Conservation (phyloP, 2,888 invertebrate species). For the Drosophila testacea region DNA sequence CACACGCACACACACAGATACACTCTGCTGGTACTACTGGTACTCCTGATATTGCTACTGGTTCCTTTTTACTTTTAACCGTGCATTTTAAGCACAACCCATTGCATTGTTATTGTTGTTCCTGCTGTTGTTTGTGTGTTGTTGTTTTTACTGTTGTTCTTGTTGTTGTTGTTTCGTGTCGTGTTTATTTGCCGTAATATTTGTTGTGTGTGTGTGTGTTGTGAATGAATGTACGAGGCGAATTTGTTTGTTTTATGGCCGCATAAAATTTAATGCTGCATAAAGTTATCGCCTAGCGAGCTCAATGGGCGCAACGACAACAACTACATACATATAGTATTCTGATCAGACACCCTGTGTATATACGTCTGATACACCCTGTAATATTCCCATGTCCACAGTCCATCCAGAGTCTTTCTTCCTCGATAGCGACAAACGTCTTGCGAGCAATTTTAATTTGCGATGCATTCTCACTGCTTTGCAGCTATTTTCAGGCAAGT, state of each 20-base stretch:
- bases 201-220: slow-evolving; percentile 45
- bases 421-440: slow-evolving; percentile 29
- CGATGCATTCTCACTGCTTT: slow-evolving; percentile 73
- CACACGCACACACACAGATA: slow-evolving; percentile 2
- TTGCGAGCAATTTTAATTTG: slow-evolving; percentile 81
- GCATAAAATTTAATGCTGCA: slow-evolving; percentile 80
- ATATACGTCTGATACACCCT: slow-evolving; percentile 36
- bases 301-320: slow-evolving; percentile 57
- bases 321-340: too few relatives aligned
- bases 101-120: slow-evolving; percentile 52
- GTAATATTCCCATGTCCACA: slow-evolving; percentile 16
- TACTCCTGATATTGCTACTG: slow-evolving; percentile 25
- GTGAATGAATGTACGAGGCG: slow-evolving; percentile 43
- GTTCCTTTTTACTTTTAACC: slow-evolving; percentile 25
- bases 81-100: slow-evolving; percentile 44
- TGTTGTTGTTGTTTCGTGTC: slow-evolving; percentile 58
- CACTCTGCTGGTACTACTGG: slow-evolving; percentile 7
- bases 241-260: slow-evolving; percentile 80
- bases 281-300: slow-evolving; percentile 80
- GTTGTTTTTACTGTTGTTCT: slow-evolving; percentile 37
- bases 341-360: slow-evolving; percentile 43
- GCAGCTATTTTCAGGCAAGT: slow-evolving; percentile 76
- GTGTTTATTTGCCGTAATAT: slow-evolving; percentile 73
- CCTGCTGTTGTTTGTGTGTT: slow-evolving; percentile 40
- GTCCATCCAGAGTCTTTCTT: background rate